Percentiles rank a stretch among this genome's conserved stretches.
phyloP scores from a whole-genome alignment of 2,888 invertebrate species.

The Arge pagana region DNA sequence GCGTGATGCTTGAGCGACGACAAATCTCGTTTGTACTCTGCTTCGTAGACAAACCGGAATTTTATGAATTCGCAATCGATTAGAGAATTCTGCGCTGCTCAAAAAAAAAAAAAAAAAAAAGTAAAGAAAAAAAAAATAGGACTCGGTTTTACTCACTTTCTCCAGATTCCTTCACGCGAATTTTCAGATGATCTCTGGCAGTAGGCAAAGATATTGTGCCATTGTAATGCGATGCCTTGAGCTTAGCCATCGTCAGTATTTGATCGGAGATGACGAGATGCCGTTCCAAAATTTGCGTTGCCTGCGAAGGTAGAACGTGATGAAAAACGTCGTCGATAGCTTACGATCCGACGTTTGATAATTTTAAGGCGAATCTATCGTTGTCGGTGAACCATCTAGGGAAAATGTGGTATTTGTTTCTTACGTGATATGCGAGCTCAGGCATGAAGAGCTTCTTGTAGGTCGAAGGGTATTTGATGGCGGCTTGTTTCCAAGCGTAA shows the following conservation, averaged over 20 bases:
- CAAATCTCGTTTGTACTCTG: too few species aligned
- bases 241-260: conserved; percentile 80
- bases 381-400: not conserved
- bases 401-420: conserved; percentile 40
- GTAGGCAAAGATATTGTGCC: conserved; percentile 74
- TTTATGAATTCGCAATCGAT: too few species aligned
- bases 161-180: conserved; percentile 76
- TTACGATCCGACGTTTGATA: too few species aligned
- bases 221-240: conserved; percentile 69
- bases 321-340: too few species aligned
- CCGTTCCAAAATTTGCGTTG: conserved; percentile 81
- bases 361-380: too few species aligned
- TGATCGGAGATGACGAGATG: conserved; percentile 83
- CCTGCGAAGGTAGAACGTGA: too few species aligned
- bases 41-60: too few species aligned
- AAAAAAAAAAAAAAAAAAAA: not conserved
- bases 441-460: conserved; percentile 84
- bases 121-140: not conserved
- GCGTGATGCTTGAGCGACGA: too few species aligned
- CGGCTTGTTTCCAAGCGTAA: conserved; percentile 83
- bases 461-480: conserved; percentile 76
- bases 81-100: not conserved
- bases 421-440: conserved; percentile 80
- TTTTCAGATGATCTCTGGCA: conserved; percentile 72
- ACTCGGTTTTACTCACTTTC: conserved; percentile 73